phyloP scores from a whole-genome alignment of 1,140 invertebrate genomes.

The Lamellibrachia luymesi region DNA sequence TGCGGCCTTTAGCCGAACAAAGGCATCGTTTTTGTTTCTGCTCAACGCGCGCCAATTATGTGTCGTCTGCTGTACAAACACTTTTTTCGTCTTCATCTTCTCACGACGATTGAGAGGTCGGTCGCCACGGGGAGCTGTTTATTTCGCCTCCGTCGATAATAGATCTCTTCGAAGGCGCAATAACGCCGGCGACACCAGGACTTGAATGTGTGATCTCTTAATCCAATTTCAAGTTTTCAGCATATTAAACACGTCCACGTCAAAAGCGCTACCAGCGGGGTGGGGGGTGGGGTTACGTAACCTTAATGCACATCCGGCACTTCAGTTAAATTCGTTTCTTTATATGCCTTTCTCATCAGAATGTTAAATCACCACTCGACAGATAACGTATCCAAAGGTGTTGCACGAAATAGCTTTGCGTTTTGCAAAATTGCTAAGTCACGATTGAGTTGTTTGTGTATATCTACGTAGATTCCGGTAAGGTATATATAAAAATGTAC shows the following conservation, averaged over 20 bases:
- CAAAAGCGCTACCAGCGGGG: background rate
- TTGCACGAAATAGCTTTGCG: background rate
- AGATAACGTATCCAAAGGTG: background rate
- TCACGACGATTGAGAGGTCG: background rate
- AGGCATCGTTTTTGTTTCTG: background rate
- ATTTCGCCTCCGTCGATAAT: background rate
- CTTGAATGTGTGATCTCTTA: background rate
- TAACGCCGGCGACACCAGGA: background rate
- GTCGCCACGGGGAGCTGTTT: too few species aligned
- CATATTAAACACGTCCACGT: background rate
- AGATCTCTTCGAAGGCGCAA: background rate
- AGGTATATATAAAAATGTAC: background rate
- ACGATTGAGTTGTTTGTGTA: too few species aligned
- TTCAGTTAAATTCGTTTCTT: background rate
- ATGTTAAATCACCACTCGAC: background rate
- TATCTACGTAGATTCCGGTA: background rate
- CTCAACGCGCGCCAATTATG: background rate
- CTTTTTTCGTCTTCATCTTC: background rate
- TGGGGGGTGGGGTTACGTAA: background rate
- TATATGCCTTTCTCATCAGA: background rate
- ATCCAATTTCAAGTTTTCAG: background rate
- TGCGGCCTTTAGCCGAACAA: conserved; percentile 1
- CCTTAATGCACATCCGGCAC: background rate
- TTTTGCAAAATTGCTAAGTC: background rate
- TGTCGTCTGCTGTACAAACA: background rate